A percentile compares a stretch with the other conserved stretches of the same genome.
phyloP scores from a whole-genome alignment of 1,140 invertebrate species.

The Eubasilissa regina region DNA sequence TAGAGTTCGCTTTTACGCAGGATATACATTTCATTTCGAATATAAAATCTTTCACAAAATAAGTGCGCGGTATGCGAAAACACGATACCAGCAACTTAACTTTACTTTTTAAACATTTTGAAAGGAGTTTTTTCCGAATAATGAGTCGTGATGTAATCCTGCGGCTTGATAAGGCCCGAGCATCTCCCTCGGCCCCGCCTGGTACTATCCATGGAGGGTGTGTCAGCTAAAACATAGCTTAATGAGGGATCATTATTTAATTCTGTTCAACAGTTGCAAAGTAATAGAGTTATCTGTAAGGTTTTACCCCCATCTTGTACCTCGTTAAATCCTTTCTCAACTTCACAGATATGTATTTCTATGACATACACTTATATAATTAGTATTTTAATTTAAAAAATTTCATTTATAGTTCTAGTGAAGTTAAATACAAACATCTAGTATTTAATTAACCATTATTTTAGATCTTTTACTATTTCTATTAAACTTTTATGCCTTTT shows the following conservation, averaged over 20 bases:
- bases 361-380: too few relatives aligned
- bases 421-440: too few relatives aligned
- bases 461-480: too few relatives aligned
- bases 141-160: conserved; percentile 38
- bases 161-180: conserved; percentile 31
- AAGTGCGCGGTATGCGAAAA: too few relatives aligned
- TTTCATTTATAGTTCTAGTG: too few relatives aligned
- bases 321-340: conserved; percentile 33
- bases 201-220: not conserved
- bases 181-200: not conserved
- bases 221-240: conserved; percentile 41
- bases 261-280: conserved; percentile 23
- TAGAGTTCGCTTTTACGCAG: too few relatives aligned
- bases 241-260: conserved; percentile 37
- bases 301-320: conserved; percentile 25
- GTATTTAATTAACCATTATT: too few relatives aligned
- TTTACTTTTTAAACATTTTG: conserved; percentile 8
- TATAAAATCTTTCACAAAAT: too few relatives aligned
- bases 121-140: conserved; percentile 4
- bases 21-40: too few relatives aligned
- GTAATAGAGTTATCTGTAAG: conserved; percentile 6
- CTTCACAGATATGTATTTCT: conserved; percentile 31
- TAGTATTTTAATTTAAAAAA: too few relatives aligned
- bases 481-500: too few relatives aligned
- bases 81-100: not conserved